These are phyloP conservation scores for Macquaria ambigua DNA, from an alignment of 2,113 vertebrate species.

Conservation along the genomic window DNA sequence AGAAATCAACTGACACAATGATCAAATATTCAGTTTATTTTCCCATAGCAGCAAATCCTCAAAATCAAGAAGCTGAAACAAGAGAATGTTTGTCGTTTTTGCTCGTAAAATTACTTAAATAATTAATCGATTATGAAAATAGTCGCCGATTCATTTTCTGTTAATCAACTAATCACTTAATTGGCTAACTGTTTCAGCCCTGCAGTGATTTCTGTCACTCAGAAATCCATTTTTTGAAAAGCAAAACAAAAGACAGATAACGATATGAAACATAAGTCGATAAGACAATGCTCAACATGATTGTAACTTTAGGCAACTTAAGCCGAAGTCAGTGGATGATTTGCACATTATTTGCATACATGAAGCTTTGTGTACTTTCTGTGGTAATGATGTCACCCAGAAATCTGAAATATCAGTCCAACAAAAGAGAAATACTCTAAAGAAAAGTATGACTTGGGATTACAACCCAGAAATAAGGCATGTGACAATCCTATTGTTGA, in stretches of 20 bases:
- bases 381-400: neutral
- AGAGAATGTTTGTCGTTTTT: neutral
- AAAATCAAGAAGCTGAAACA: neutral
- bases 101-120: neutral
- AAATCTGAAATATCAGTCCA: neutral
- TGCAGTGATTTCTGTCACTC: no score
- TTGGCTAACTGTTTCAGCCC: neutral
- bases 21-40: neutral
- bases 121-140: neutral
- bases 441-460: neutral
- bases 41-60: neutral
- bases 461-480: neutral
- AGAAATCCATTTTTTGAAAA: no score
- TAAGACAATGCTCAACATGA: no score
- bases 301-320: no score
- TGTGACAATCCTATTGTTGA: neutral
- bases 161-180: neutral
- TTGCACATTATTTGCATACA: neutral
- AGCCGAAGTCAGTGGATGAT: neutral
- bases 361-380: neutral
- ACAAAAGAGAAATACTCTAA: neutral
- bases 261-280: no score
- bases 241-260: no score
- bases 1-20: neutral
- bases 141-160: neutral